A percentile compares a stretch with the other conserved stretches of the same genome.
Conservation (phyloP, 1,140 invertebrate species). For the Belonocnema kinseyi region DNA sequence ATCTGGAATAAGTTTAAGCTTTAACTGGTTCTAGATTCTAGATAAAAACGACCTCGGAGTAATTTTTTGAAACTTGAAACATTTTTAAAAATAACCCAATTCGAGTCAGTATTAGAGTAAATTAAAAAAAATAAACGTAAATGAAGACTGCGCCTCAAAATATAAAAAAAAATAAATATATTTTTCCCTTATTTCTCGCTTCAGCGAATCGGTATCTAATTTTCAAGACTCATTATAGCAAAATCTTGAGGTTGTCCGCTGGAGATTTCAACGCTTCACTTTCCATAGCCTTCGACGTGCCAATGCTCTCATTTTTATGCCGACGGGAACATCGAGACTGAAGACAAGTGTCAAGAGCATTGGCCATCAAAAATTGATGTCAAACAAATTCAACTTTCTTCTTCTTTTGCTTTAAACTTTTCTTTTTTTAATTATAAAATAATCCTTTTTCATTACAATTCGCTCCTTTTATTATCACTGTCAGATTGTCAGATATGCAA, state of each 20-base stretch:
- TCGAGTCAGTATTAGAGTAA: too few relatives aligned
- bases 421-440: background rate
- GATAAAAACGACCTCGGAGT: too few relatives aligned
- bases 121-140: too few relatives aligned
- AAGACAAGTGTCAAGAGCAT: slow-evolving; percentile 2
- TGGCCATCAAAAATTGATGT: background rate
- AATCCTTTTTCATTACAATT: background rate
- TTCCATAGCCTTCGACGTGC: slow-evolving; percentile 25
- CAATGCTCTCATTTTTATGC: slow-evolving; percentile 28
- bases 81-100: too few relatives aligned
- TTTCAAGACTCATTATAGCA: slow-evolving; percentile 11
- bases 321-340: background rate
- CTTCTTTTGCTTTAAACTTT: background rate
- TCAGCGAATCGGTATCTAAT: background rate
- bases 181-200: background rate
- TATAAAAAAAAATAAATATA: too few relatives aligned
- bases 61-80: too few relatives aligned
- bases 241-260: background rate
- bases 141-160: too few relatives aligned
- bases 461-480: background rate
- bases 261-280: slow-evolving; percentile 30
- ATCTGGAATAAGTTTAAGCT: too few relatives aligned
- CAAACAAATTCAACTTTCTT: background rate
- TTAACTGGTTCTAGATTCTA: too few relatives aligned
- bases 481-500: background rate